Base-by-base conservation (phyloP, 1,140 invertebrate species). In the Diorhabda elongata region DNA sequence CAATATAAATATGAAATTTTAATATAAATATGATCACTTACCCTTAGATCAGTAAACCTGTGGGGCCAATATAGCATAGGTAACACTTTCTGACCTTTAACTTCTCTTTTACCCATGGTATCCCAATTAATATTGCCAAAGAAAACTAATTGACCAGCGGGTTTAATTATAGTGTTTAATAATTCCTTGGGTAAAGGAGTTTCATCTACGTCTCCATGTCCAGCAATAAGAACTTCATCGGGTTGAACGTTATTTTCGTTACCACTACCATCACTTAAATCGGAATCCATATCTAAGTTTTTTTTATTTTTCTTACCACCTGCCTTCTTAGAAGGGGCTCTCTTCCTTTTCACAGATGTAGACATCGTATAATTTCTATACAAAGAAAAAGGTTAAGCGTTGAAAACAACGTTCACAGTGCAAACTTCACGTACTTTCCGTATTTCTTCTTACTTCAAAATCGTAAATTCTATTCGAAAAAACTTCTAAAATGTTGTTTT, bases 61-160 rank as follows among this genome's bases (percentile, higher is more conserved):
- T 89, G 86, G 68, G 90, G 89, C 64, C 80, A 82, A 74, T 85
- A 89, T 7, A 91, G 76, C 77, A 89, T 90, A n/a, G 87, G 87
- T 67, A 86, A 84, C 26, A 85, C 81, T 64, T 84, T 83, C 59
- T 84, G 82, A n/a, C 83, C 79, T 75, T 87, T 87, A 59, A 82
- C 81, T 45, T 83, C 81, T 72, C 84, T 83, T 68, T 84, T 84
- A 8, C 87, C 87, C 9, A 85, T 85, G 47, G 86, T 77, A 75
- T 89, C 87, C 88, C 88, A 89, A 58, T 87, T 88, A 2, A 89
- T 85, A 71, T 86, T 81, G 6, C 88, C 88, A 44, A 86, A 85
- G 47, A 89, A 82, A 74, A 88, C 66, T 44, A 89, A 76, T 68
- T 84, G 81, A 6, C 87, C 87, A 8, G 87, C 83, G 0, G 85